Conservation (phyloP, 2,797 vertebrate species). For the Cryptoprocta ferox region DNA sequence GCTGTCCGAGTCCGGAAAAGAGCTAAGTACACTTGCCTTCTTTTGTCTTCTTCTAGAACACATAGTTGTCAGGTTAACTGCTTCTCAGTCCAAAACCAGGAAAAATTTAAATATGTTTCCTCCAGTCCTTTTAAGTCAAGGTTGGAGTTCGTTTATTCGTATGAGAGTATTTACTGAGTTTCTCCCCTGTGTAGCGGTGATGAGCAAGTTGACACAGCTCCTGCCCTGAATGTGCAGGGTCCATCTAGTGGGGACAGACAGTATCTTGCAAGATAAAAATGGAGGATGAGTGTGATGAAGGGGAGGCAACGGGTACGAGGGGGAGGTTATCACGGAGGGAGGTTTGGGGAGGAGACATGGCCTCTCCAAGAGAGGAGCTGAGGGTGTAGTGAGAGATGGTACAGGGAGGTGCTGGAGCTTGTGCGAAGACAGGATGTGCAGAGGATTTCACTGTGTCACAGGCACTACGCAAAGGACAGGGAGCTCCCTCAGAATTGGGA, state of each 20-base stretch:
- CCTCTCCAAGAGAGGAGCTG: neutral
- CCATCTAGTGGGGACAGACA: neutral
- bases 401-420: neutral
- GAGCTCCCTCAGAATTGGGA: neutral
- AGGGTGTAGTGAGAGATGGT: neutral
- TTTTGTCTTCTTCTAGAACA: conserved; percentile 21
- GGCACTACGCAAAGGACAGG: neutral
- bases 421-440: neutral
- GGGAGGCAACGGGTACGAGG: neutral
- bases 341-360: neutral
- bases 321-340: neutral
- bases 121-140: neutral
- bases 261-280: neutral
- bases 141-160: neutral
- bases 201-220: neutral
- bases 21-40: neutral
- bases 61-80: neutral
- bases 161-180: neutral
- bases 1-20: neutral
- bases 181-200: neutral
- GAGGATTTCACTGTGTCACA: neutral
- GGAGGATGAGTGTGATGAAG: neutral
- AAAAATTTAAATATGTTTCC: neutral
- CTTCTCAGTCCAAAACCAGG: neutral
- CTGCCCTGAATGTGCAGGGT: neutral